Percentiles rank a stretch among this genome's conserved stretches.
phyloP scores from a whole-genome alignment of 2,888 invertebrate genomes.

The Parnassius apollo region DNA sequence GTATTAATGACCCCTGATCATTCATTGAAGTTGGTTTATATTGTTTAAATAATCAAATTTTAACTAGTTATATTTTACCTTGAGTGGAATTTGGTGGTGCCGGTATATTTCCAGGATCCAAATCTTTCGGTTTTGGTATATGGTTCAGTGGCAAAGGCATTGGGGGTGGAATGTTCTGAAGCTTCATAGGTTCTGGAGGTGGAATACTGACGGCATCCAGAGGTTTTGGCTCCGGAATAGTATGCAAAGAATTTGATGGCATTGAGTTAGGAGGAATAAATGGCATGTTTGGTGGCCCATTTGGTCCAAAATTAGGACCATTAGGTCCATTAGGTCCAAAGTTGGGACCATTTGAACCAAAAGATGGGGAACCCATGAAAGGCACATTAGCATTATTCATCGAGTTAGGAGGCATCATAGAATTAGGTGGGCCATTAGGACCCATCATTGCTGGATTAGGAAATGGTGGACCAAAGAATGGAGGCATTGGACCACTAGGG shows the following conservation, averaged over 20 bases:
- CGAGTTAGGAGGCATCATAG: slow-evolving; percentile 50
- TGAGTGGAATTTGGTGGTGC: slow-evolving; percentile 56
- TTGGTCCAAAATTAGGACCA: slow-evolving; percentile 29
- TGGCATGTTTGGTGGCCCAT: slow-evolving; percentile 54
- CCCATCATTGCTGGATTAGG: slow-evolving; percentile 45
- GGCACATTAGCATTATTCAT: slow-evolving; percentile 49
- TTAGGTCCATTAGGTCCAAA: slow-evolving; percentile 35
- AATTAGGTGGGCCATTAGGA: slow-evolving; percentile 51
- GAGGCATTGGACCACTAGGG: slow-evolving; percentile 50
- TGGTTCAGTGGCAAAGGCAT: slow-evolving; percentile 81
- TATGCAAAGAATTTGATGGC: slow-evolving; percentile 39
- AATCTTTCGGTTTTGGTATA: slow-evolving; percentile 82
- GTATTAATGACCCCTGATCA: no score
- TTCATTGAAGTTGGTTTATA: no score
- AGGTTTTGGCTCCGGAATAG: slow-evolving; percentile 45
- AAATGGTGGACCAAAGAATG: slow-evolving; percentile 49
- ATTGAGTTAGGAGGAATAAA: slow-evolving; percentile 51
- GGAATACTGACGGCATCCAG: slow-evolving; percentile 45
- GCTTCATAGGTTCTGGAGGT: slow-evolving; percentile 76
- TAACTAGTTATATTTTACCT: slow-evolving; percentile 43
- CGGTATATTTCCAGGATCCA: slow-evolving; percentile 81
- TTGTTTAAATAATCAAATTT: no score
- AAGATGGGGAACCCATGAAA: slow-evolving; percentile 66
- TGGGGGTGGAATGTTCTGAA: slow-evolving; percentile 83
- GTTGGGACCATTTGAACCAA: slow-evolving; percentile 62